Conservation (phyloP, 1,140 invertebrate genomes). For the Araneus ventricosus region DNA sequence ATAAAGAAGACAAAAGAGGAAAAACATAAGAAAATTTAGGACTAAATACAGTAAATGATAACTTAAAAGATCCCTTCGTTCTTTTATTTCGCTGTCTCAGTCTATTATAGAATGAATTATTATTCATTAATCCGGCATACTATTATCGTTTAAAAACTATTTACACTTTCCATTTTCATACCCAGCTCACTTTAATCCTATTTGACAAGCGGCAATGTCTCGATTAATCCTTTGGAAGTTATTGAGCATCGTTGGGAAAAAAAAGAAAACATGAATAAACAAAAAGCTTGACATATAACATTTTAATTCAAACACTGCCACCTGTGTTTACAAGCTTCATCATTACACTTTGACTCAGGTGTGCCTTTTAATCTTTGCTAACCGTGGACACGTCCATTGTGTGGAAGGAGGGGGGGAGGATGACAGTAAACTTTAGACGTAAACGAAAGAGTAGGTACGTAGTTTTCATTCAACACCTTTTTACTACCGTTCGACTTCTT, state of each 20-base stretch:
- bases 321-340: slow-evolving; percentile 5
- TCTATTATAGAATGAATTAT: too few relatives aligned
- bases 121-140: too few relatives aligned
- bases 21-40: too few relatives aligned
- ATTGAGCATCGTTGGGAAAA: not conserved
- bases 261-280: not conserved
- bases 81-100: too few relatives aligned
- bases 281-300: not conserved
- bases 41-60: too few relatives aligned
- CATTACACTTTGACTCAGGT: not conserved
- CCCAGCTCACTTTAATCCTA: not conserved
- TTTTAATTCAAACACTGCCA: slow-evolving; percentile 3
- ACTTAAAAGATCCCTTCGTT: too few relatives aligned
- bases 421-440: not conserved
- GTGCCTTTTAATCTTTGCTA: not conserved
- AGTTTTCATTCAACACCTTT: not conserved
- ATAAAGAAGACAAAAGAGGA: too few relatives aligned
- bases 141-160: too few relatives aligned
- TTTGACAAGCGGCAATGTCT: not conserved
- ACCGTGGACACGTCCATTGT: not conserved
- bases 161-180: too few relatives aligned
- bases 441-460: not conserved
- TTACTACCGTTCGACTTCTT: not conserved
- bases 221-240: not conserved
- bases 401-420: not conserved